Evolutionary conservation across 2,797 vertebrate genomes (phyloP).

Genomic region (Alectoris magna): DNA sequence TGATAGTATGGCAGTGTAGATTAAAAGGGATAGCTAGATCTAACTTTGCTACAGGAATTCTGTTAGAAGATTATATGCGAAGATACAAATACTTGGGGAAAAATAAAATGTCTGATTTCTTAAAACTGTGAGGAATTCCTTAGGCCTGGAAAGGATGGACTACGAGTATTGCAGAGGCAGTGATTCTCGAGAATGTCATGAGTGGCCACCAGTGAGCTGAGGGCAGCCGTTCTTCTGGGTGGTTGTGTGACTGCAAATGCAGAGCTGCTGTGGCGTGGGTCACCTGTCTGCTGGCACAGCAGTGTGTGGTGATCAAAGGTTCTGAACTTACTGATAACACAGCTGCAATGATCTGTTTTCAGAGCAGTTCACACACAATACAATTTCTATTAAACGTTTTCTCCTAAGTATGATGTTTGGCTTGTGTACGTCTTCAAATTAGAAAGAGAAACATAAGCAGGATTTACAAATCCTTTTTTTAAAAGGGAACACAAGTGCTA

Average conservation of each 20-base stretch:
- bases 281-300: neutral
- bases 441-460: neutral
- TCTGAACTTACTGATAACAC: neutral
- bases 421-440: neutral
- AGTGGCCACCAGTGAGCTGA: neutral
- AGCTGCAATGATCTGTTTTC: neutral
- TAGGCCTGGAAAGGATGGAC: neutral
- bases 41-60: neutral
- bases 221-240: neutral
- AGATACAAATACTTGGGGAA: neutral
- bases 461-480: neutral
- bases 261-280: neutral
- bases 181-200: neutral
- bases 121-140: neutral
- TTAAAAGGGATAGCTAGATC: neutral
- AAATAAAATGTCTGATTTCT: neutral
- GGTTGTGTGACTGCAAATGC: rapidly evolving
- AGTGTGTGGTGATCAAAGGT: neutral
- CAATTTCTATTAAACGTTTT: too few species aligned
- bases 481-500: neutral
- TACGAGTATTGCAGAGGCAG: neutral
- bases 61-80: neutral
- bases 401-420: neutral
- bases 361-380: neutral
- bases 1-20: neutral